Conservation (phyloP, 1,140 invertebrate species). For the Leptinotarsa undecemlineata region DNA sequence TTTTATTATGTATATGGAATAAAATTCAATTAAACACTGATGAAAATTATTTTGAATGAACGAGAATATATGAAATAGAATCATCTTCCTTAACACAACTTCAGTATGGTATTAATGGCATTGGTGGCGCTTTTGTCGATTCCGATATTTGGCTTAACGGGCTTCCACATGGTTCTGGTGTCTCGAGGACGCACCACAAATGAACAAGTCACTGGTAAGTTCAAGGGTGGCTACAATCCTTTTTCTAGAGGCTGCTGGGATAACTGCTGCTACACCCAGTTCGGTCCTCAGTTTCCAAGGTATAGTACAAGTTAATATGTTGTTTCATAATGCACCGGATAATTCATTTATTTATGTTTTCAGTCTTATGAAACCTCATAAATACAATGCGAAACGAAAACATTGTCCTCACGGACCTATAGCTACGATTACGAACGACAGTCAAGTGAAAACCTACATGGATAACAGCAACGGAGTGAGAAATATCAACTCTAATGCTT, state of each 20-base stretch:
- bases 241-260: conserved; percentile 91
- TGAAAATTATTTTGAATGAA: too few relatives aligned
- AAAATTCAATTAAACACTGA: too few relatives aligned
- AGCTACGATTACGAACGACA: conserved; percentile 57
- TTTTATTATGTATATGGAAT: too few relatives aligned
- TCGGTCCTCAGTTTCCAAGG: conserved; percentile 96
- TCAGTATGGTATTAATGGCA: conserved; percentile 88
- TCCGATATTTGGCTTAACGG: conserved; percentile 95
- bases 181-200: conserved; percentile 99
- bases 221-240: conserved; percentile 95
- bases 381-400: conserved; percentile 56
- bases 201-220: conserved; percentile 99
- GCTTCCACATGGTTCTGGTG: conserved; percentile 96
- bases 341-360: conserved; percentile 34
- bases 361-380: conserved; percentile 60
- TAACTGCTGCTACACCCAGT: conserved; percentile 94
- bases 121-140: conserved; percentile 90
- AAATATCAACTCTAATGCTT: conserved; percentile 82
- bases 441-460: conserved; percentile 93
- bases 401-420: conserved; percentile 53
- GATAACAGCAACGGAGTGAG: conserved; percentile 90
- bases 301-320: conserved; percentile 54
- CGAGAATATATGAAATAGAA: not conserved
- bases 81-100: conserved; percentile 57
- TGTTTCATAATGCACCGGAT: not conserved